These are phyloP conservation scores for Macrobrachium nipponense DNA, from an alignment of 1,140 invertebrate species.

Conservation along the genomic window DNA sequence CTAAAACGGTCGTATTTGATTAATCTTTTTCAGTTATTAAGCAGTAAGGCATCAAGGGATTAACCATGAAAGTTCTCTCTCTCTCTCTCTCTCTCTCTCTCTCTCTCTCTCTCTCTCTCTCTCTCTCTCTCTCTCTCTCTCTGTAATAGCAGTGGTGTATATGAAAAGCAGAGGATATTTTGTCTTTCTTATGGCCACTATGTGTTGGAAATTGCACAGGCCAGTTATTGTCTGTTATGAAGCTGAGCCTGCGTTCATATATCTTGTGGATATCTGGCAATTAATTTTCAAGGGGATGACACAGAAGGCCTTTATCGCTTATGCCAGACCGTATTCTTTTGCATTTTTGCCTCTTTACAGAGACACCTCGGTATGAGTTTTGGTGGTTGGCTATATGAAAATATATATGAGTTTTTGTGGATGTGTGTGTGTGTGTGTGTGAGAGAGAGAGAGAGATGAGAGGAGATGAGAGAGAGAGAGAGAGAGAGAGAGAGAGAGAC, in stretches of 20 bases:
- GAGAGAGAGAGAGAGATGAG: not conserved
- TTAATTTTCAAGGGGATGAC: no score
- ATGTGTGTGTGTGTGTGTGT: not conserved
- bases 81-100: conserved; percentile 17
- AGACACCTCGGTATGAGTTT: not conserved
- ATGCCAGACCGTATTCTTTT: no score
- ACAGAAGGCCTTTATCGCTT: no score
- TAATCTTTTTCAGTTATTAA: no score
- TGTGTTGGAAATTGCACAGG: no score
- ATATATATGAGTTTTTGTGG: not conserved
- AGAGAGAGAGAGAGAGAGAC: not conserved
- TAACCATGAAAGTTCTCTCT: not conserved
- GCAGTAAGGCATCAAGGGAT: no score
- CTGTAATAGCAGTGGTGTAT: no score
- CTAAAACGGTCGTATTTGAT: no score
- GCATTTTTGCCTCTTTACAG: not conserved
- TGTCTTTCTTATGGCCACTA: not conserved
- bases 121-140: not conserved
- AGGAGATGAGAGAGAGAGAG: not conserved
- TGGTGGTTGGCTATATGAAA: not conserved
- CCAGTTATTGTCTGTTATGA: not conserved
- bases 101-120: not conserved
- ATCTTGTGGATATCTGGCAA: not conserved
- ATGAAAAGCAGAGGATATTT: no score
- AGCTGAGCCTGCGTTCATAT: not conserved